phyloP scores from a whole-genome alignment of 2,113 vertebrate species.

The Stigmatopora nigra region DNA sequence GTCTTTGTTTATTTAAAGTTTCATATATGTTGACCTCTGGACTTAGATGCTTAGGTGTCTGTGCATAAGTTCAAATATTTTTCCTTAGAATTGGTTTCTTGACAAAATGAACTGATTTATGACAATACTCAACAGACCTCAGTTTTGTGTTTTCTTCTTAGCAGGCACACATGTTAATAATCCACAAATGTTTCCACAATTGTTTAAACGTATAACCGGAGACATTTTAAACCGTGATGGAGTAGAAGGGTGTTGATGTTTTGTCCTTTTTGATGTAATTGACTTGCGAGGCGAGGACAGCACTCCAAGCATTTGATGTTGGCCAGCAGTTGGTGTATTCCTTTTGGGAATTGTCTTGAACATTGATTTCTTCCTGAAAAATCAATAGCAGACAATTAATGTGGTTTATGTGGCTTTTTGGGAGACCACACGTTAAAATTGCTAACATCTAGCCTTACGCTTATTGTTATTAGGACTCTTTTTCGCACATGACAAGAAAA shows the following conservation, averaged over 20 bases:
- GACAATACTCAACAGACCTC: slow-evolving; percentile 60
- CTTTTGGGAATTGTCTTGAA: slow-evolving; percentile 32
- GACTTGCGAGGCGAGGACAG: slow-evolving; percentile 55
- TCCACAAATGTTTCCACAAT: slow-evolving; percentile 67
- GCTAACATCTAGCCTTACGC: neutral
- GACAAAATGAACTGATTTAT: slow-evolving; percentile 67
- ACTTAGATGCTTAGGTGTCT: neutral
- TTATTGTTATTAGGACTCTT: neutral
- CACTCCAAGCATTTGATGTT: slow-evolving; percentile 57
- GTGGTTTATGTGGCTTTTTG: slow-evolving; percentile 7
- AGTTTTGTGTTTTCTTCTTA: slow-evolving; percentile 51
- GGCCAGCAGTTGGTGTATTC: slow-evolving; percentile 55
- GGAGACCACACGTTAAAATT: neutral
- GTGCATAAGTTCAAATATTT: slow-evolving; percentile 9
- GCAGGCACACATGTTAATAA: slow-evolving; percentile 72
- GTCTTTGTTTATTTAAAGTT: neutral
- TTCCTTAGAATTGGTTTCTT: slow-evolving; percentile 53
- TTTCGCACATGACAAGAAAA: slow-evolving; percentile 51
- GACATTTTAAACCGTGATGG: slow-evolving; percentile 63
- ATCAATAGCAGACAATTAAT: slow-evolving; percentile 56
- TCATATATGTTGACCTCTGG: neutral
- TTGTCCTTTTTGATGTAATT: slow-evolving; percentile 52
- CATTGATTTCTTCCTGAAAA: slow-evolving; percentile 49
- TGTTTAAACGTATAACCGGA: slow-evolving; percentile 71
- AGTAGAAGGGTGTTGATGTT: slow-evolving; percentile 49